Evolutionary conservation across 1,140 invertebrate species (phyloP).

Genomic region (Drosophila guanche): DNA sequence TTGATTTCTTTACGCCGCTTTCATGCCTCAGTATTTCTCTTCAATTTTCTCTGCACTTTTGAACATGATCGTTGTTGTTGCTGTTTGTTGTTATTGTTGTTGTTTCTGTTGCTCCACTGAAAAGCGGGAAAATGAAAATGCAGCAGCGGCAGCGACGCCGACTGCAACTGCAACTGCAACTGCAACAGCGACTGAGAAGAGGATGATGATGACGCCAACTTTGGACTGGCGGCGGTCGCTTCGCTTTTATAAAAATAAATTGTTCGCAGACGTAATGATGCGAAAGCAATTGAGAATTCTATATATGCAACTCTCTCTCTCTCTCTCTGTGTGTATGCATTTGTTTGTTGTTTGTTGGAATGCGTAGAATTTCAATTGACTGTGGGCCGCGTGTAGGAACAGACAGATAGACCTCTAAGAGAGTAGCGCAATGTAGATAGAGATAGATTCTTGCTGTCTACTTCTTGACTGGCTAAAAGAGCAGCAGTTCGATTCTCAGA

Average conservation of each 20-base stretch:
- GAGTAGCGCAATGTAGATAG: background rate
- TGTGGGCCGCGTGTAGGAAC: conserved; percentile 46
- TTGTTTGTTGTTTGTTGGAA: conserved; percentile 79
- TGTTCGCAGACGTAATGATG: conserved; percentile 81
- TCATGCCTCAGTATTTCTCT: conserved; percentile 79
- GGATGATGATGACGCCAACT: conserved; percentile 47
- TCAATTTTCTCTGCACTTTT: conserved; percentile 77
- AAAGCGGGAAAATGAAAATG: conserved; percentile 55
- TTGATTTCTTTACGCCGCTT: conserved; percentile 79
- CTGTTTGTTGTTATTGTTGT: conserved; percentile 21
- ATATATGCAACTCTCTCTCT: conserved; percentile 73
- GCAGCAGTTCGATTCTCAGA: too few species aligned
- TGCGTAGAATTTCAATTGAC: conserved; percentile 81
- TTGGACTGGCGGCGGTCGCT: conserved; percentile 54
- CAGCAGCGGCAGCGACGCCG: conserved; percentile 8
- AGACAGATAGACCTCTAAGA: conserved; percentile 10
- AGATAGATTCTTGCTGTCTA: too few species aligned
- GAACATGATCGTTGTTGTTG: conserved; percentile 55
- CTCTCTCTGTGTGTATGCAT: conserved; percentile 35
- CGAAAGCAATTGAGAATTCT: conserved; percentile 81
- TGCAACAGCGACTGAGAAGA: conserved; percentile 13
- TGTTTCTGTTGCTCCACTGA: conserved; percentile 16
- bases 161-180: conserved; percentile 22
- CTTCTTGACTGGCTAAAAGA: too few species aligned
- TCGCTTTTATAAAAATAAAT: conserved; percentile 81